Percentiles rank a stretch among this genome's conserved stretches.
Evolutionary conservation across 2,797 vertebrate genomes (phyloP).

Genomic region (Salmo trutta): DNA sequence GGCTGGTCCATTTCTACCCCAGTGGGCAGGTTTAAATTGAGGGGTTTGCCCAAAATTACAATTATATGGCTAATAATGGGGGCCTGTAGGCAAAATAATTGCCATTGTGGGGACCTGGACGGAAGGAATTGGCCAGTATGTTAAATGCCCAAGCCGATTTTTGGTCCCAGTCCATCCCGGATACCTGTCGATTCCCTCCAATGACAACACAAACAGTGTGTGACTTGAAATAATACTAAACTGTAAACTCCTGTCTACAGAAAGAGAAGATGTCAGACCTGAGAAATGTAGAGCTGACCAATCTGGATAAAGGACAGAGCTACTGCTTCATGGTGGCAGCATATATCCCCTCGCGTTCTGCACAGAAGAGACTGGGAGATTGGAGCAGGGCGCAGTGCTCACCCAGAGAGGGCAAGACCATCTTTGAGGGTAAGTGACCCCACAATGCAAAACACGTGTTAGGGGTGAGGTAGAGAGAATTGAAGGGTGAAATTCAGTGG

Average conservation of each 20-base stretch:
- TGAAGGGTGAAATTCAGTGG: neutral
- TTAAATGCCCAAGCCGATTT: too few relatives aligned
- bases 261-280: slow-evolving; percentile 62
- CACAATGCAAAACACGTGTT: neutral
- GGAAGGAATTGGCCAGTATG: too few relatives aligned
- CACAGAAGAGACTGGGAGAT: slow-evolving; percentile 63
- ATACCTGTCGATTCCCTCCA: too few relatives aligned
- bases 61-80: too few relatives aligned
- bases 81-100: too few relatives aligned
- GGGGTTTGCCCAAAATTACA: too few relatives aligned
- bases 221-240: too few relatives aligned
- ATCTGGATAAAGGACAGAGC: slow-evolving; percentile 74
- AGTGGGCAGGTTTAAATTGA: too few relatives aligned
- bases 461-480: neutral
- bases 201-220: too few relatives aligned
- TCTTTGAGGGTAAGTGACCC: slow-evolving; percentile 60
- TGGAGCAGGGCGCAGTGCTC: slow-evolving; percentile 67
- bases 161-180: too few relatives aligned
- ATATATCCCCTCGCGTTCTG: slow-evolving; percentile 70
- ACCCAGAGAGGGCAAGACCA: rapidly evolving
- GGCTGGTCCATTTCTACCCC: neutral
- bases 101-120: too few relatives aligned
- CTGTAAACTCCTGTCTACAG: slow-evolving; percentile 55
- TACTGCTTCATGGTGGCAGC: slow-evolving; percentile 89
- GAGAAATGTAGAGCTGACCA: slow-evolving; percentile 57